A percentile compares a stretch with the other conserved stretches of the same genome.
Conservation (phyloP, 2,113 vertebrate species). For the Sturnira hondurensis region DNA sequence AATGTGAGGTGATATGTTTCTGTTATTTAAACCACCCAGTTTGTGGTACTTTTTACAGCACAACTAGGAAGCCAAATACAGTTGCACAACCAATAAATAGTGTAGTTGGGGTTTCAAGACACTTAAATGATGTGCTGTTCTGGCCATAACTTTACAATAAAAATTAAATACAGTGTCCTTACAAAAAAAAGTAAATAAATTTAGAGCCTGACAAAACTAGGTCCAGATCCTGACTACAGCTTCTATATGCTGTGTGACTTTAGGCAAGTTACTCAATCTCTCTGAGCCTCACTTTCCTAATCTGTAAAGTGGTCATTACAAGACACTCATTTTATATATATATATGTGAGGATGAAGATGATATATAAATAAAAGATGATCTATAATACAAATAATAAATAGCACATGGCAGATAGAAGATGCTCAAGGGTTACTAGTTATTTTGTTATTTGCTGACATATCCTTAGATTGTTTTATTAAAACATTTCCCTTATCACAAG, state of each 20-base stretch:
- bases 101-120: neutral
- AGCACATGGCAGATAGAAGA: neutral
- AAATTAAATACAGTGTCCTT: neutral
- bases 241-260: neutral
- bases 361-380: neutral
- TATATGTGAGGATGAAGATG: neutral
- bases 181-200: neutral
- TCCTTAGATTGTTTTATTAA: neutral
- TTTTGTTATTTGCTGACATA: neutral
- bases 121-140: neutral
- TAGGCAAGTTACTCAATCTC: neutral
- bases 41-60: neutral
- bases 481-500: slow-evolving; percentile 38
- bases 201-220: neutral
- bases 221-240: neutral
- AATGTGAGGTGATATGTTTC: neutral
- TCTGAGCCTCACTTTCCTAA: neutral
- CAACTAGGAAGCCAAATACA: neutral
- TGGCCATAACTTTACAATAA: neutral
- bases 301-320: neutral
- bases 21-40: neutral
- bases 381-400: neutral
- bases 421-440: neutral
- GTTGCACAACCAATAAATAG: neutral
- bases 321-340: neutral